Conservation (phyloP, 2,797 vertebrate genomes). For the Cottoperca gobio region DNA sequence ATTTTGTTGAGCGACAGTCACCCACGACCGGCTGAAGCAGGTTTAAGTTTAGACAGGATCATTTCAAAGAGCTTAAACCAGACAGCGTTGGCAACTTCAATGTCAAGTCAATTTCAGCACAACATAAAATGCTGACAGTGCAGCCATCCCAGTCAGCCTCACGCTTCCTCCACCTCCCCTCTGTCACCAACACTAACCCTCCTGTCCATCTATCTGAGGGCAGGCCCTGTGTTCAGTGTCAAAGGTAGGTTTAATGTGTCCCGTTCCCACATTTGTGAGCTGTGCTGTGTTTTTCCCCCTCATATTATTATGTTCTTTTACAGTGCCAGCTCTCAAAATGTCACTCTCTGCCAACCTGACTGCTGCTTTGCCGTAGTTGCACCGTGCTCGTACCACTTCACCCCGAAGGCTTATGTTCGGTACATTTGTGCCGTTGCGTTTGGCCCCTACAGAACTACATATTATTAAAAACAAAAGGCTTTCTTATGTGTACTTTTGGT, state of each 20-base stretch:
- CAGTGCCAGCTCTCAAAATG: slow-evolving; percentile 70
- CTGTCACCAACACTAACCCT: slow-evolving; percentile 76
- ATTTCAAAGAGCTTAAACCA: slow-evolving; percentile 52
- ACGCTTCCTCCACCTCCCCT: slow-evolving; percentile 57
- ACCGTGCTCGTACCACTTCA: slow-evolving; percentile 10
- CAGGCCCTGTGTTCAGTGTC: slow-evolving; percentile 70
- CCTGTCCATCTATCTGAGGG: slow-evolving; percentile 71
- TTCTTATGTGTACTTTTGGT: neutral
- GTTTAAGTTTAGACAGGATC: slow-evolving; percentile 35
- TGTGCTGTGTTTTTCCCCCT: slow-evolving; percentile 66
- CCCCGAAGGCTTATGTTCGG: slow-evolving; percentile 1
- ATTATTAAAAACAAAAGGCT: slow-evolving; percentile 1
- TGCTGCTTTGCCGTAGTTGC: slow-evolving; percentile 43
- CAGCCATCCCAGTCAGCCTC: slow-evolving; percentile 59
- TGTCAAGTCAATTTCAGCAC: slow-evolving; percentile 70
- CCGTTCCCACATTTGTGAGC: slow-evolving; percentile 65
- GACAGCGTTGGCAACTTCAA: slow-evolving; percentile 56
- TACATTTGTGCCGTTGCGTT: slow-evolving; percentile 8
- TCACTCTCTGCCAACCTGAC: slow-evolving; percentile 65
- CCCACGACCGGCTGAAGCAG: slow-evolving; percentile 32
- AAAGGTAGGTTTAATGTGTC: slow-evolving; percentile 83
- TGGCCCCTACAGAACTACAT: neutral
- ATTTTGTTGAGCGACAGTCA: slow-evolving; percentile 22
- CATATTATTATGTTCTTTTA: slow-evolving; percentile 63
- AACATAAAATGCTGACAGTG: slow-evolving; percentile 63